Conservation (phyloP, 1,140 invertebrate genomes). For the fruit fly (Drosophila melanogaster) region Release_6_plus_ISO1_MT NT_033777.3:9909501-9910000, state of each 20-base stretch:
- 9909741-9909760: slow-evolving; percentile 46
- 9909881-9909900: slow-evolving; percentile 36
- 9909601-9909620: slow-evolving; percentile 50
- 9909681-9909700: slow-evolving; percentile 22
- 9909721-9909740: slow-evolving; percentile 18
- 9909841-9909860: slow-evolving; percentile 1
- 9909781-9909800: slow-evolving; percentile 47
- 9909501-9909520: slow-evolving; percentile 16
- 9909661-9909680: slow-evolving; percentile 76
- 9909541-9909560: slow-evolving; percentile 73
- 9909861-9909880: slow-evolving; percentile 10
- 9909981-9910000: slow-evolving; percentile 82
- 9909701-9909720: not conserved
- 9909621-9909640: slow-evolving; percentile 48
- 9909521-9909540: not conserved
- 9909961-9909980: slow-evolving; percentile 82
- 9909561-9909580: slow-evolving; percentile 54
- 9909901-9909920: slow-evolving; percentile 72
- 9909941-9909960: slow-evolving; percentile 62
- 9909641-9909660: slow-evolving; percentile 76
- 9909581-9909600: slow-evolving; percentile 71
- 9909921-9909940: slow-evolving; percentile 56
- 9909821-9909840: slow-evolving; percentile 12
- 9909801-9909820: slow-evolving; percentile 54
- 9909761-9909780: not conserved